A percentile compares a stretch with the other conserved stretches of the same genome.
phyloP scores from a whole-genome alignment of 1,140 invertebrate species.

The Drosophila chauvacae region DNA sequence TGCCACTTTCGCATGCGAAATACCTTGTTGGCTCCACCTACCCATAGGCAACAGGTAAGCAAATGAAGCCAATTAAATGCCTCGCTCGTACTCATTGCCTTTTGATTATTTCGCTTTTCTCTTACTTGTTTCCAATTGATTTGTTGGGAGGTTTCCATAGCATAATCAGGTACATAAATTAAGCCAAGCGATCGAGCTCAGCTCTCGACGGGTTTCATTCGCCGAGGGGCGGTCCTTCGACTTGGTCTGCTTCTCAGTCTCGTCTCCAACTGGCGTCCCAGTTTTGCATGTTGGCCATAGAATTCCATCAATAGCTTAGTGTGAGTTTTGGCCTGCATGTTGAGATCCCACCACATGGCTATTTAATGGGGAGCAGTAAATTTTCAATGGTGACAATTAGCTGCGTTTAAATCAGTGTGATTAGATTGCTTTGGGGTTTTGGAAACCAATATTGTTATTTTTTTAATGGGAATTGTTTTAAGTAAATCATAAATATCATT shows the following conservation, averaged over 20 bases:
- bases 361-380: constrained; percentile 58
- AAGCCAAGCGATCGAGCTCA: constrained; percentile 20
- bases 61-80: constrained; percentile 71
- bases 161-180: constrained; percentile 76
- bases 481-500: neutral
- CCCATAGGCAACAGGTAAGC: constrained; percentile 15
- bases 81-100: constrained; percentile 44
- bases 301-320: constrained; percentile 66
- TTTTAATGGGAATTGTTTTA: neutral
- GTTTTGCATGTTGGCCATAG: constrained; percentile 40
- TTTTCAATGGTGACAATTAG: constrained; percentile 20
- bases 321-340: constrained; percentile 25
- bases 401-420: constrained; percentile 21
- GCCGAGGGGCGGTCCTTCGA: constrained; percentile 42
- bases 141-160: constrained; percentile 53
- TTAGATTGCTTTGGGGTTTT: neutral
- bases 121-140: constrained; percentile 63
- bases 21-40: constrained; percentile 60
- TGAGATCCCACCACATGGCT: constrained; percentile 13
- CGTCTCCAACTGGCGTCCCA: constrained; percentile 6
- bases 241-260: constrained; percentile 9
- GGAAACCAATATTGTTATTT: neutral
- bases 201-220: constrained; percentile 28
- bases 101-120: constrained; percentile 47
- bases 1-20: constrained; percentile 24